phyloP scores from a whole-genome alignment of 2,888 invertebrate genomes.

The Eulithis testata region DNA sequence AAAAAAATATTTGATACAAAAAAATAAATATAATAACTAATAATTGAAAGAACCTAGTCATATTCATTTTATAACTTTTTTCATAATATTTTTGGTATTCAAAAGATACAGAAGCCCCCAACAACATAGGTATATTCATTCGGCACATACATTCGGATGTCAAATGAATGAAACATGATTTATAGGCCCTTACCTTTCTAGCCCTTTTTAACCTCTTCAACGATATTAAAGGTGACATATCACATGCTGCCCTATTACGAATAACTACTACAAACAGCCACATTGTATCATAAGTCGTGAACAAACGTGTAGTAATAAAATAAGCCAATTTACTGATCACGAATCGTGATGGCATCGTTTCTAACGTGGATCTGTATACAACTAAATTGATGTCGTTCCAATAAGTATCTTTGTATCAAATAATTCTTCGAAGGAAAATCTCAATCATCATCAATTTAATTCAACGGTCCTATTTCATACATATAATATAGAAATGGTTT shows the following conservation, averaged over 20 bases:
- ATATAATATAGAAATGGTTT: too few relatives aligned
- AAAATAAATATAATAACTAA: too few relatives aligned
- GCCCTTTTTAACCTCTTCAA: constrained; percentile 25
- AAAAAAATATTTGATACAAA: too few relatives aligned
- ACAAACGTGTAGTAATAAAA: not conserved
- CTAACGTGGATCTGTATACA: not conserved
- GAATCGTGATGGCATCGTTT: not conserved
- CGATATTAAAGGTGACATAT: constrained; percentile 34
- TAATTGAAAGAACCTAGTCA: too few relatives aligned
- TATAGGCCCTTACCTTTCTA: constrained; percentile 19
- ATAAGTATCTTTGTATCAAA: constrained; percentile 28
- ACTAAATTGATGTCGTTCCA: constrained; percentile 18
- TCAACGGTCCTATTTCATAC: not conserved
- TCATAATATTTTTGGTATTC: too few relatives aligned
- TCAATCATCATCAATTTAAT: constrained; percentile 31
- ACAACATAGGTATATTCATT: not conserved
- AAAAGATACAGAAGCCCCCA: too few relatives aligned
- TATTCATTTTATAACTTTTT: too few relatives aligned
- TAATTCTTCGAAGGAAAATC: constrained; percentile 22
- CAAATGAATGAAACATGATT: constrained; percentile 33
- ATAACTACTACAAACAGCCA: not conserved
- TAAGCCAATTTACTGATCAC: not conserved
- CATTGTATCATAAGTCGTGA: not conserved
- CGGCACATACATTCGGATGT: constrained; percentile 18
- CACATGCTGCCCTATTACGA: constrained; percentile 29